Percentiles rank a stretch among this genome's conserved stretches.
Evolutionary conservation across 2,797 vertebrate species (phyloP).

Genomic region (Pangasius krempfi): DNA sequence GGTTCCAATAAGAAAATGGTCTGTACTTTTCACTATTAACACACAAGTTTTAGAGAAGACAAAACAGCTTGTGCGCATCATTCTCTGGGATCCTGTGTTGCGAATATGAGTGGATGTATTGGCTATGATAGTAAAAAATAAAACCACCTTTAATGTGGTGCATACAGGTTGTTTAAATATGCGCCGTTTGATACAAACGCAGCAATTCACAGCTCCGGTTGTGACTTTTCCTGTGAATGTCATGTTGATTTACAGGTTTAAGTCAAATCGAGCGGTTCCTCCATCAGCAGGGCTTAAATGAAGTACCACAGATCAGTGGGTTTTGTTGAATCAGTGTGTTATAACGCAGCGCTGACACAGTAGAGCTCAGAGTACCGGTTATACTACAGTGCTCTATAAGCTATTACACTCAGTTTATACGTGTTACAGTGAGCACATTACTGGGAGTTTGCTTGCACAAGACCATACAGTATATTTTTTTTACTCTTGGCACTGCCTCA

Average conservation of each 20-base stretch:
- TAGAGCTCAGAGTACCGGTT: background rate
- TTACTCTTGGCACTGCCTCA: background rate
- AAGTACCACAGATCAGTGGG: background rate
- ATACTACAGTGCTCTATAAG: background rate
- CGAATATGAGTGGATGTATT: background rate
- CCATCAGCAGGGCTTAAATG: background rate
- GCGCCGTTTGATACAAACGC: background rate
- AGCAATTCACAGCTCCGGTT: background rate
- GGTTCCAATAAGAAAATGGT: background rate
- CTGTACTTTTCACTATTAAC: background rate
- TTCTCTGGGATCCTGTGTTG: background rate
- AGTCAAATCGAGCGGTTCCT: background rate
- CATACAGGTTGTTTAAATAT: background rate
- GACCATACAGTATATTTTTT: background rate
- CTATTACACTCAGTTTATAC: background rate
- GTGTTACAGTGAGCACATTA: background rate
- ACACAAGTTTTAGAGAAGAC: background rate
- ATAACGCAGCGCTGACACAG: background rate
- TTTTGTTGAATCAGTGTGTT: background rate
- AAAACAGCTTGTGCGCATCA: background rate
- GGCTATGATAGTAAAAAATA: background rate
- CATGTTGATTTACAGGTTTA: background rate
- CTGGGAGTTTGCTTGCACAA: background rate
- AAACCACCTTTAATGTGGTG: background rate
- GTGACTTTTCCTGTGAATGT: background rate